Evolutionary conservation across 2,113 vertebrate genomes (phyloP).

Genomic region (Notarius lentiginosus): DNA sequence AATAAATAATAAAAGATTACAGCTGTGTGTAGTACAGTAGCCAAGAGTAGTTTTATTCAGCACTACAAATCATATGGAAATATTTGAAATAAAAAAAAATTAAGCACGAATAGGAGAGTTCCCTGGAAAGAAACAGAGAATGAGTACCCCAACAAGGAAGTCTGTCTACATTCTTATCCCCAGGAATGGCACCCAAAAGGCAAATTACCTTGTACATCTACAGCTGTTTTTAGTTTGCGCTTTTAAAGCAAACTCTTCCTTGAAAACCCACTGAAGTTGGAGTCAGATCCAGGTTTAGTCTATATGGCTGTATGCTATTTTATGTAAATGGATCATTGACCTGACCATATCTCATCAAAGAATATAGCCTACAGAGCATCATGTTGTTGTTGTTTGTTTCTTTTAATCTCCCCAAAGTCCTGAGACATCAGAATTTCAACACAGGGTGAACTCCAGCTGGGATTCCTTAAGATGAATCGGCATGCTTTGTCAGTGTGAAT

Average conservation of each 20-base stretch:
- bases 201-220: constrained; percentile 53
- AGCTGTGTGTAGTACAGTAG: constrained; percentile 31
- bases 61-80: constrained; percentile 11
- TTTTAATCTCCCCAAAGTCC: constrained; percentile 32
- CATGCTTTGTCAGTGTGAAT: constrained; percentile 63
- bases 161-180: constrained; percentile 44
- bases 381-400: background rate
- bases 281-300: constrained; percentile 58
- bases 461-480: constrained; percentile 64
- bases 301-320: constrained; percentile 55
- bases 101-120: constrained; percentile 31
- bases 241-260: constrained; percentile 75
- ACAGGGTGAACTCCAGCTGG: constrained; percentile 60
- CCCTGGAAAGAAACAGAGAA: constrained; percentile 32
- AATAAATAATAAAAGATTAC: constrained; percentile 19
- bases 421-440: constrained; percentile 56
- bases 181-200: constrained; percentile 50
- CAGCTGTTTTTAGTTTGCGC: constrained; percentile 76
- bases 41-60: constrained; percentile 34
- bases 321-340: constrained; percentile 48
- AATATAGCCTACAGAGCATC: background rate
- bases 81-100: constrained; percentile 20
- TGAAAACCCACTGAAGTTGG: constrained; percentile 60
- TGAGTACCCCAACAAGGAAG: constrained; percentile 29
- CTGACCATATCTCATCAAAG: constrained; percentile 60